Evolutionary conservation across 2,888 invertebrate genomes (phyloP).

Genomic region (Drepana falcataria): DNA sequence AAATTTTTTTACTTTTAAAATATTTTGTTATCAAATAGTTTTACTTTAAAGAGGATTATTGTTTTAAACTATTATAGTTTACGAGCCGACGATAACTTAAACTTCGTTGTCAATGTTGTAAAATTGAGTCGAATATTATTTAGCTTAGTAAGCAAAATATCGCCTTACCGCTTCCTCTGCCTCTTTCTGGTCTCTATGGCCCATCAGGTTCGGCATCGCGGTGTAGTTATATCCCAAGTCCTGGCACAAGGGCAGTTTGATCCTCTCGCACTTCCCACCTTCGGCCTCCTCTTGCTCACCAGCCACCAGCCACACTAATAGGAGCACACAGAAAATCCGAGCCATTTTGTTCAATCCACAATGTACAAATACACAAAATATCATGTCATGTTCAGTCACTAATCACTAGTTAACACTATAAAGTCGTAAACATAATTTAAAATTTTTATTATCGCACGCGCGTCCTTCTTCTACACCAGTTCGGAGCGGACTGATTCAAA

Average conservation of each 20-base stretch:
- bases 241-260: conserved; percentile 87
- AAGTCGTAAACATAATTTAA: conserved; percentile 56
- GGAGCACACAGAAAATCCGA: conserved; percentile 58
- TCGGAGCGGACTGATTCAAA: conserved; percentile 55
- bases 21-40: too few species aligned
- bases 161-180: conserved; percentile 86
- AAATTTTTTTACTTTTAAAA: too few species aligned
- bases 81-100: too few species aligned
- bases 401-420: conserved; percentile 48
- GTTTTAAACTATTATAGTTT: too few species aligned
- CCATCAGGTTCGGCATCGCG: conserved; percentile 91
- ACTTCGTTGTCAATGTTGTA: too few species aligned
- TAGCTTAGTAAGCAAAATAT: too few species aligned
- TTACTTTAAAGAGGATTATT: too few species aligned
- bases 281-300: conserved; percentile 67
- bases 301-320: conserved; percentile 54
- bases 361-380: conserved; percentile 34
- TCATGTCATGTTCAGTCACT: conserved; percentile 58
- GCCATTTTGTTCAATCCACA: conserved; percentile 50
- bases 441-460: conserved; percentile 14
- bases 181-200: conserved; percentile 88
- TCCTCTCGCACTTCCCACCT: conserved; percentile 85
- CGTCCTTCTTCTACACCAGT: conserved; percentile 32
- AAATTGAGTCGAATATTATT: too few species aligned
- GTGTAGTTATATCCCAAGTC: conserved; percentile 92